A percentile compares a stretch with the other conserved stretches of the same genome.
Evolutionary conservation across 2,797 vertebrate species (phyloP).

Genomic region (Sphenodon punctatus): DNA sequence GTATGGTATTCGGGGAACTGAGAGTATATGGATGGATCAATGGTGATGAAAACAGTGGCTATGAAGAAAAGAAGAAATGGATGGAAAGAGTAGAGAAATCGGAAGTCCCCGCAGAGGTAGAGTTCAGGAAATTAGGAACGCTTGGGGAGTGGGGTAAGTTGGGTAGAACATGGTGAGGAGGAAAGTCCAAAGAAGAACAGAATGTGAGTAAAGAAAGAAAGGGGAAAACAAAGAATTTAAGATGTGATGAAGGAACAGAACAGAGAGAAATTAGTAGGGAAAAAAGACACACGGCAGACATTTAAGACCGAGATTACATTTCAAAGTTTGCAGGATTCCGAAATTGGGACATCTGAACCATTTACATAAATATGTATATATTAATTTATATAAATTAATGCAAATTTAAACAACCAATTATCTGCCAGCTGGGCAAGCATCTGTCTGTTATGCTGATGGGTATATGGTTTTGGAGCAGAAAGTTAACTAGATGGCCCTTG

Average conservation of each 20-base stretch:
- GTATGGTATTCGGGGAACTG: background rate
- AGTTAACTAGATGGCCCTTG: too few species aligned
- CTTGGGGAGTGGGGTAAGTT: background rate
- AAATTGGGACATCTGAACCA: too few species aligned
- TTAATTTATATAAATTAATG: too few species aligned
- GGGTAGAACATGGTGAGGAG: background rate
- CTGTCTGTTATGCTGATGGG: too few species aligned
- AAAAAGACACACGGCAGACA: constrained; percentile 14
- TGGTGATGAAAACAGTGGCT: background rate
- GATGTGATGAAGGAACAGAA: constrained; percentile 50
- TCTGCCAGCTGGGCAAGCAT: too few species aligned
- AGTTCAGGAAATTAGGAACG: background rate
- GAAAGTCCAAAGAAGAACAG: background rate
- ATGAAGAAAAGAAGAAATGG: background rate
- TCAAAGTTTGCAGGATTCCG: too few species aligned
- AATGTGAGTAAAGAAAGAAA: background rate
- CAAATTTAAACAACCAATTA: too few species aligned
- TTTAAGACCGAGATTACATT: too few species aligned
- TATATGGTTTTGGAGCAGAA: too few species aligned
- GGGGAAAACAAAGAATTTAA: constrained; percentile 24
- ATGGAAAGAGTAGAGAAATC: background rate
- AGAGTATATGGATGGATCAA: background rate
- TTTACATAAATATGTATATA: too few species aligned
- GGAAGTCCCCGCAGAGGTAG: background rate
- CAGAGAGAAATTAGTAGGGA: constrained; percentile 39